Conservation (phyloP, 2,797 vertebrate genomes). For the Rhabdophis nuchalis region DNA sequence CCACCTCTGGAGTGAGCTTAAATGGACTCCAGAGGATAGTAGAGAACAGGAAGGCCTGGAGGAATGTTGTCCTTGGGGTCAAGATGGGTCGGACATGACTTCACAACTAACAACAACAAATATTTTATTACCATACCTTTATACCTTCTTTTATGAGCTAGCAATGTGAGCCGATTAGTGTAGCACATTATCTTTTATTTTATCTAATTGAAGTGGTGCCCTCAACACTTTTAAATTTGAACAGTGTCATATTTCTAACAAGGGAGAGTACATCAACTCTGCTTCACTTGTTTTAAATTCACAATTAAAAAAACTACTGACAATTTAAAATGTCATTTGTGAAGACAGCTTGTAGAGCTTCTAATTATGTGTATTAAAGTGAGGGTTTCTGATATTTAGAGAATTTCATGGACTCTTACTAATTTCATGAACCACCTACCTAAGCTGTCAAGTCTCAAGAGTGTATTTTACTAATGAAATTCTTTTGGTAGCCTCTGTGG, state of each 20-base stretch:
- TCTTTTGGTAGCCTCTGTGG: not conserved
- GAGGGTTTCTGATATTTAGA: not conserved
- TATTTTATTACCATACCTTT: not conserved
- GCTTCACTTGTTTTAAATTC: not conserved
- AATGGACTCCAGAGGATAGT: too few relatives aligned
- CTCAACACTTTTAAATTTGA: not conserved
- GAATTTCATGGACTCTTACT: not conserved
- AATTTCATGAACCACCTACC: not conserved
- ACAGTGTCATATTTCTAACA: not conserved
- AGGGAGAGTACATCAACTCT: not conserved
- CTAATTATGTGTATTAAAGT: not conserved
- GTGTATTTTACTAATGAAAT: not conserved
- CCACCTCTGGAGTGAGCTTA: too few relatives aligned
- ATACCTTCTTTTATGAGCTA: not conserved
- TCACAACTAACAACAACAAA: too few relatives aligned
- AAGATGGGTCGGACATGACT: too few relatives aligned
- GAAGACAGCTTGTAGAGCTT: not conserved
- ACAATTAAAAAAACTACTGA: not conserved
- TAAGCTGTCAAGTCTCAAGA: not conserved
- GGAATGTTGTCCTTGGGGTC: too few relatives aligned
- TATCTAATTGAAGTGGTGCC: not conserved
- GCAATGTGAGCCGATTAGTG: not conserved
- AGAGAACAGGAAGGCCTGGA: too few relatives aligned
- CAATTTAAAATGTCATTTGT: not conserved
- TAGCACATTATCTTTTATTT: not conserved